A percentile compares a stretch with the other conserved stretches of the same genome.
Conservation (phyloP, 2,113 vertebrate genomes). For the Pterocles orientalis region DNA sequence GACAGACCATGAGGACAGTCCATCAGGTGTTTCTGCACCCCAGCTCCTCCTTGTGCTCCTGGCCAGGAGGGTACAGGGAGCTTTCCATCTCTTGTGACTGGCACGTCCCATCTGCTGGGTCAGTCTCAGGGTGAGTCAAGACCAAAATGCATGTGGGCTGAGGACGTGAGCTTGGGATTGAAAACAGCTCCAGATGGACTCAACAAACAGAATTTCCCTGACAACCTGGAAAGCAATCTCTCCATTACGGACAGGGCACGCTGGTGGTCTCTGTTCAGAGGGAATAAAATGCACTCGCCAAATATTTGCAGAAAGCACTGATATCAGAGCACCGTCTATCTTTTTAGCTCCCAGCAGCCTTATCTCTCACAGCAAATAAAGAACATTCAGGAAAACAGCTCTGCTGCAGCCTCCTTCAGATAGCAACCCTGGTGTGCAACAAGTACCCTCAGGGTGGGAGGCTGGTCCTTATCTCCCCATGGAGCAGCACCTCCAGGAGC, state of each 20-base stretch:
- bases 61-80: background rate
- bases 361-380: background rate
- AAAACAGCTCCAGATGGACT: constrained; percentile 13
- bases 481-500: background rate
- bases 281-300: background rate
- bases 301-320: constrained; percentile 39
- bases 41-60: background rate
- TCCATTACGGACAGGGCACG: background rate
- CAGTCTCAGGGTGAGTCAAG: background rate
- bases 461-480: background rate
- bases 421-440: rapidly evolving
- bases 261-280: background rate
- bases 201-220: background rate
- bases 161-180: background rate
- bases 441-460: background rate
- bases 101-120: background rate
- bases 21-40: background rate
- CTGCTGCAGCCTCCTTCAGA: background rate
- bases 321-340: background rate
- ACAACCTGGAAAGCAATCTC: background rate
- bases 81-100: background rate
- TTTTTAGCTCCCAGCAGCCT: background rate
- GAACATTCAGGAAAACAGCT: background rate
- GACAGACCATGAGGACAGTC: background rate
- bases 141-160: background rate